phyloP scores from a whole-genome alignment of 2,113 vertebrate species.

The Rutilus rutilus region DNA sequence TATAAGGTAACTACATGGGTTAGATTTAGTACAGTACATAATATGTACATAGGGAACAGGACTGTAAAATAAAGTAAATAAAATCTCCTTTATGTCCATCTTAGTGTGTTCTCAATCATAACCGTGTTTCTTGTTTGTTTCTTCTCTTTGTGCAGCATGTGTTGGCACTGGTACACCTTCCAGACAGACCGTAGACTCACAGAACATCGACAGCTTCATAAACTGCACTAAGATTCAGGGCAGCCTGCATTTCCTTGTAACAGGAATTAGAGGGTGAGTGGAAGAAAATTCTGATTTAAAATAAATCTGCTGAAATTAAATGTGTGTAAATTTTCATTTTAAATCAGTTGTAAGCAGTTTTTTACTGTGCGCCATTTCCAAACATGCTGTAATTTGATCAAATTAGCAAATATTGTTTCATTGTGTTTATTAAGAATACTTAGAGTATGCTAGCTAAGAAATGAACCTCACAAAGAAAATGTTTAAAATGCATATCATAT shows the following conservation, averaged over 20 bases:
- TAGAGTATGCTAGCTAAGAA: neutral
- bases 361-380: no score
- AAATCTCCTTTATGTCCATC: neutral
- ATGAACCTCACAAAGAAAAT: neutral
- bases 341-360: no score
- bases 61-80: neutral
- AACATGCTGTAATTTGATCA: neutral
- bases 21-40: no score
- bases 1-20: no score
- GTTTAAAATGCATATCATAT: no score
- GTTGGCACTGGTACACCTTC: constrained; percentile 78
- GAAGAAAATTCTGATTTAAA: neutral
- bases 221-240: constrained; percentile 95
- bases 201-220: constrained; percentile 89
- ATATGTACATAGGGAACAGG: no score
- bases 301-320: no score
- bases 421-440: no score
- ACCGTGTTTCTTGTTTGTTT: neutral
- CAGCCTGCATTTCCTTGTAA: constrained; percentile 89
- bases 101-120: neutral
- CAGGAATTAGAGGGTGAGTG: constrained; percentile 87
- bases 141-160: constrained; percentile 75
- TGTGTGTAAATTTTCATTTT: no score
- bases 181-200: constrained; percentile 85
- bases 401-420: neutral